Base-by-base conservation (phyloP, 2,797 vertebrate genomes). In the Bovichtus diacanthus region DNA sequence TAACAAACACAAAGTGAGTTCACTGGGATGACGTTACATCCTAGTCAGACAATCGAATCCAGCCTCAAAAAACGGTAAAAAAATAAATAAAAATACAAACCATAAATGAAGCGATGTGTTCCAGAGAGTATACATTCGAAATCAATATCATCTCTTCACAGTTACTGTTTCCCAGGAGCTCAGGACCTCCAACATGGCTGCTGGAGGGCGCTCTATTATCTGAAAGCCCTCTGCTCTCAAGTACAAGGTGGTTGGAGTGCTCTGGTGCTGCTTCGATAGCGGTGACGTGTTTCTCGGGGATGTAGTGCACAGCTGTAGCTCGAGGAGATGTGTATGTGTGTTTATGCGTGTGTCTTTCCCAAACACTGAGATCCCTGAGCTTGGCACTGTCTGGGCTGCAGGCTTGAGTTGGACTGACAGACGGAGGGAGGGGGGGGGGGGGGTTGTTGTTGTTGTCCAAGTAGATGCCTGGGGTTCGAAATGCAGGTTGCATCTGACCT, bases 281-380 rank as follows among this genome's bases (percentile, higher is more conserved):
- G 12, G 59, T 21, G 46, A 72, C 75, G 73, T 79, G 71, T 75
- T 74, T 51, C 73, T 76, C 66, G 51, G 62, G n/a, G 80, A 74
- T 76, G 56, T 38, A 51, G 44, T 68, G 59, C 50, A 47, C 72
- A 75, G 75, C 72, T 54, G 74, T 63, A 58, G 76, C 80, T 87
- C 1, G 2, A 80, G 70, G 86, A 54, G 38, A 25, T 72, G 82
- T 77, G 68, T 70, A 5, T 63, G 58, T 59, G 21, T 58, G 82
- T 77, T 68, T 70, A 5, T 63, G 58, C 59, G 21, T 58, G 43
- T 76, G 38, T 67, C 18, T 60, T 67, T 56, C 34, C 59, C 54
- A 68, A 68, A 53, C 65, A 36, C 64, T 10, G 47, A 80, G 87
- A 84, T 89, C 80, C 73, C 72, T 68, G 72, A 81, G 86, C 79